Evolutionary conservation across 2,888 invertebrate genomes (phyloP), one percentile per base, ranked within the genome.

Genomic region (Eupithecia inturbata): DNA sequence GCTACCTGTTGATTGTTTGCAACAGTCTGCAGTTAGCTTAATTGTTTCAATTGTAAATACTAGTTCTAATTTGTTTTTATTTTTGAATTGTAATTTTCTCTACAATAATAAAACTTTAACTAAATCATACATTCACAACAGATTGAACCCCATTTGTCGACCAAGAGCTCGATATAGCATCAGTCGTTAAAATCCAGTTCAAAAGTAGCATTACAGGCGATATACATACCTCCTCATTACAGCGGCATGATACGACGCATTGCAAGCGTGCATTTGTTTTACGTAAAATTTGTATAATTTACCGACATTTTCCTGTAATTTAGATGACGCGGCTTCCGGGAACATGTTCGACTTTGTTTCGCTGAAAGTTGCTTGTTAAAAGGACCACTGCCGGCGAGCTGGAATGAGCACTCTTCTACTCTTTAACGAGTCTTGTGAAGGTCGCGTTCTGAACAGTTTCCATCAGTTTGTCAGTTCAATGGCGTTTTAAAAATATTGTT

Each of bases 311-410:
- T 60, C 45, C 45, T 67, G 45, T 26, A 57, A 57, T 60, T 71
- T 45, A 67, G 60, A 71, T 71, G 67, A 33, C 60, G 22, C 39
- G 67, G 10, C 45, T 62, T 60, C 71, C 31, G 41, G 19, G n/a
- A 49, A 64, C 36, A 60, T 71, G 45, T 60, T 45, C 45, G 45
- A 62, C 45, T 33, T 33, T 36, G 22, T 67, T 60, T 45, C 45
- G 31, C 31, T 39, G 10, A 60, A 41, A 66, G n/a, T 60, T 67
- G 49, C 10, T 22, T 22, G 53, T 53, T 53, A 53, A 57, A 22
- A 57, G 57, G 5, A 14, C 10, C n/a, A 22, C 26, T 57, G 62
- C 16, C 31, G 31, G 31, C 60, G 28, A 14, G 14, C 31, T 14
- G 62, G 31, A 19, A 19, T 9, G 31, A 62, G 28, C 7, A 19